These are phyloP conservation scores for Malurus melanocephalus DNA, from an alignment of 2,113 vertebrate genomes.

Conservation along the genomic window DNA sequence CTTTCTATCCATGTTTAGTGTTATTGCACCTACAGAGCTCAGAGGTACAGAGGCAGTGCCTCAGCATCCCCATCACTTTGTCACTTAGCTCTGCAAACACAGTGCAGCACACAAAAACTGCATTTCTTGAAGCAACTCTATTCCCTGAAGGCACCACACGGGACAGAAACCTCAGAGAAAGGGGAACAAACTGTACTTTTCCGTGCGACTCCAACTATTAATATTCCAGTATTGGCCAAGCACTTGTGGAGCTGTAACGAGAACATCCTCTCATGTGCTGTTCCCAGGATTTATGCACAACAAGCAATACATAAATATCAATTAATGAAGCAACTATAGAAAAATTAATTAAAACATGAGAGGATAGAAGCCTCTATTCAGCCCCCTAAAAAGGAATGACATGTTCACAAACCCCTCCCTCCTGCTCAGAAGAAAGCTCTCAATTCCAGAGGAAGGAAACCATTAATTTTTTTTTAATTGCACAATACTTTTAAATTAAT, in stretches of 20 bases:
- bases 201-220: background rate
- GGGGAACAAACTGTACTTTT: constrained; percentile 22
- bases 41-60: background rate
- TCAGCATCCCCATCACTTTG: background rate
- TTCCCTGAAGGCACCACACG: background rate
- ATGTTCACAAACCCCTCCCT: constrained; percentile 20
- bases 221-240: constrained; percentile 51
- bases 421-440: constrained; percentile 26
- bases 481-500: constrained; percentile 47
- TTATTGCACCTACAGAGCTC: background rate
- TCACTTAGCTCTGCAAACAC: background rate
- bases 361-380: constrained; percentile 43
- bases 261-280: constrained; percentile 39
- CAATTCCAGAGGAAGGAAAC: constrained; percentile 32
- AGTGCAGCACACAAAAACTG: background rate
- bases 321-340: constrained; percentile 64
- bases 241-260: constrained; percentile 49
- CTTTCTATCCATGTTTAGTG: background rate
- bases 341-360: constrained; percentile 67
- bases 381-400: background rate
- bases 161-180: background rate
- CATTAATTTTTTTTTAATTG: constrained; percentile 52
- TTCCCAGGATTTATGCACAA: constrained; percentile 63
- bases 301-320: constrained; percentile 67
- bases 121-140: background rate